Evolutionary conservation across 2,888 invertebrate species (phyloP), one percentile per base, ranked within the genome.

Genomic region (Volucella inflata): DNA sequence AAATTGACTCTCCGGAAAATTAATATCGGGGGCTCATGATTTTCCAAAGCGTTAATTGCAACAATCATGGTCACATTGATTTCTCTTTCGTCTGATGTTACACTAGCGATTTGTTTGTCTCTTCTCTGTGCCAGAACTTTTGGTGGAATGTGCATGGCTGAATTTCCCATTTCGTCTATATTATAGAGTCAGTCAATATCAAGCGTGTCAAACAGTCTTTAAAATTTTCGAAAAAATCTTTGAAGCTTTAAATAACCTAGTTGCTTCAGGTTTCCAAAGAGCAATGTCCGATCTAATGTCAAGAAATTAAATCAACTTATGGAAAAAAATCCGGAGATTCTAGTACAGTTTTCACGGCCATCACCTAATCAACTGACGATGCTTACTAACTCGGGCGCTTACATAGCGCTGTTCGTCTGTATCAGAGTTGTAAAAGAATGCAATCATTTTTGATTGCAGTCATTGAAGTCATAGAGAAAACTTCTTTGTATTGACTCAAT

Each of bases 31-130:
- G 67, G 67, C 11, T 53, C 53, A 30, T 55, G 53, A 55, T 53
- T 68, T 53, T 44, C 67, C 10, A 68, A n/a, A 40, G 67, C 67
- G 14, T 68, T 55, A 42, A 68, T 21, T 60, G 55, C 55, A 55
- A n/a, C 55, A 36, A 55, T 55, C 30, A 55, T 55, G n/a, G 38
- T 36, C 30, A 55, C 55, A 55, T 55, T 55, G n/a, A 55, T 21
- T 60, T 44, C 46, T 60, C 60, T 44, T 44, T 46, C 36, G 10
- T 36, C 55, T 55, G 55, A 55, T 38, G 48, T 48, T 48, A 48
- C 48, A 11, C 48, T 48, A 14, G 2, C 48, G 12, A 48, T 48
- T 48, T 48, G 16, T 48, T 48, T 48, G 2, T 12, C 48, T 14
- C 2, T 14, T 48, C 42, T 48, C 14, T 48, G 48, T 14, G 48